Evolutionary conservation across 2,113 vertebrate genomes (phyloP).

Genomic region (Apaloderma vittatum): DNA sequence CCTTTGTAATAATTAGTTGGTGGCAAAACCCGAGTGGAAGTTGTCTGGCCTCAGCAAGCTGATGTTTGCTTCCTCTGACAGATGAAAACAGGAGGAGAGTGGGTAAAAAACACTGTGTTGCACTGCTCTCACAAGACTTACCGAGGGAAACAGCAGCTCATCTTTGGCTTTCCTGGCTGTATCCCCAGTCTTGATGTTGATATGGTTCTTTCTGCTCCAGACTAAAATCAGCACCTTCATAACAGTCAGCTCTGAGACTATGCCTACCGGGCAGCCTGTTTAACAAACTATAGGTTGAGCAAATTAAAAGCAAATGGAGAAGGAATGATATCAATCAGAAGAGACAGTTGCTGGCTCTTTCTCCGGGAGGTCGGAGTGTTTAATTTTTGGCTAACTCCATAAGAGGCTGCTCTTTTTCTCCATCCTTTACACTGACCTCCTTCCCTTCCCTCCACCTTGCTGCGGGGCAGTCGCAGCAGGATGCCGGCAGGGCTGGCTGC

Average conservation of each 20-base stretch:
- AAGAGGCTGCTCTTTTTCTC: neutral
- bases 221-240: neutral
- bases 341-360: neutral
- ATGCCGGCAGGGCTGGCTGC: neutral
- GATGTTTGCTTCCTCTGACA: neutral
- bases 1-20: neutral
- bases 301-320: slow-evolving; percentile 7
- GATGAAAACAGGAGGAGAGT: neutral
- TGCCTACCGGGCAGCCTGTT: neutral
- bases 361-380: neutral
- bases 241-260: neutral
- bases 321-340: neutral
- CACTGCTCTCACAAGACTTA: neutral
- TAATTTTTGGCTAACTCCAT: neutral
- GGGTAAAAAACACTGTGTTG: neutral
- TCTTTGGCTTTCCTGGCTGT: slow-evolving; percentile 12
- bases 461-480: neutral
- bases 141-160: neutral
- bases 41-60: neutral
- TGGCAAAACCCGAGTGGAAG: slow-evolving; percentile 49
- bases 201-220: neutral
- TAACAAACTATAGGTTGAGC: neutral
- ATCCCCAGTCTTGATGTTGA: neutral
- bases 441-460: neutral
- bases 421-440: neutral